Evolutionary conservation across 2,113 vertebrate species (phyloP), one percentile per base, ranked within the genome.

Genomic region (Colaptes auratus): DNA sequence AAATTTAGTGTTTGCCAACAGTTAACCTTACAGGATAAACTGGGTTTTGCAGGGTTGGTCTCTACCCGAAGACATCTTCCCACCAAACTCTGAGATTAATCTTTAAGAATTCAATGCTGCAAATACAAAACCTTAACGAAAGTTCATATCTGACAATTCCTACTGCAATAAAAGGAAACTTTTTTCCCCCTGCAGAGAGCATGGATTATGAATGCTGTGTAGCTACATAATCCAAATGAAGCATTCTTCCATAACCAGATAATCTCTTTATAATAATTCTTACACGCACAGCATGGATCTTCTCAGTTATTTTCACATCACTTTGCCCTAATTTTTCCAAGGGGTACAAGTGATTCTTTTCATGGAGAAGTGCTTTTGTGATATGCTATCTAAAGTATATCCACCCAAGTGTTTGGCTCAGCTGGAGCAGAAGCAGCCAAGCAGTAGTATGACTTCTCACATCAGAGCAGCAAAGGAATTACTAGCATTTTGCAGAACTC

Each of bases 201-300:
- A 72, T 15, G 13, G 73, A 88, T 84, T 86, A 60, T 46, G 35
- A 50, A 85, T 84, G 60, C 76, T 65, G 15, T 17, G 30, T 50
- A 90, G 73, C 73, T 69, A 88, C 24, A 39, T 76, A 90, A 86
- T 89, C 63, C 55, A 90, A 94, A 78, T 27, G n/a, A 94, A 90
- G 58, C 65, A 66, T 86, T 90, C 81, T 92, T 58, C 60, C 30
- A 84, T 59, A 86, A 75, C 73, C 59, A 84, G 53, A 92, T 89
- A 93, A 96, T 89, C 70, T 59, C 59, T 75, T 96, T 94, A 84
- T 39, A 93, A 56, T 56, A 88, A 93, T 90, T 86, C 83, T 90
- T 72, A 88, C 44, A 72, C 18, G 73, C 73, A 89, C 66, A 93
- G 83, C 83, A 86, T 52, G 77, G 74, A 84, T 92, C 65, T 75